Evolutionary conservation across 2,888 invertebrate genomes (phyloP).

Genomic region (Sycophila texana): DNA sequence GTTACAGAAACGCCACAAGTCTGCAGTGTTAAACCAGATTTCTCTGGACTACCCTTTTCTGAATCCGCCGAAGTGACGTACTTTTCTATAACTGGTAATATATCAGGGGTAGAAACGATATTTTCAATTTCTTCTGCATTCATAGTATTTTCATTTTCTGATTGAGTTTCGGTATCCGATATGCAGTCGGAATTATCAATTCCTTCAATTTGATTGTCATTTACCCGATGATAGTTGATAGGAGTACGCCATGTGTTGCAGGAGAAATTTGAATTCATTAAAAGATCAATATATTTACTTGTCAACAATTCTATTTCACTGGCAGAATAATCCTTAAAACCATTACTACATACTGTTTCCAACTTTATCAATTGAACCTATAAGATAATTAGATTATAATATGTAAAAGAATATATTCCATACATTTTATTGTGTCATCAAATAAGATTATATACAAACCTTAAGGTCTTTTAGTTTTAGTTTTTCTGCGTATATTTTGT

Average conservation of each 20-base stretch:
- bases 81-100: too few species aligned
- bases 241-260: constrained; percentile 47
- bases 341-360: constrained; percentile 42
- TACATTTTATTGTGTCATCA: background rate
- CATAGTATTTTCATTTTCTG: background rate
- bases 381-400: background rate
- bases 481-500: too few species aligned
- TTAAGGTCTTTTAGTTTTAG: too few species aligned
- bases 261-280: constrained; percentile 54
- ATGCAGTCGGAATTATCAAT: constrained; percentile 44
- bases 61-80: too few species aligned
- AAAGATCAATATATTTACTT: constrained; percentile 45
- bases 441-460: background rate
- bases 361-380: constrained; percentile 59
- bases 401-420: background rate
- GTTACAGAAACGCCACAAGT: background rate
- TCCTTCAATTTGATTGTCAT: background rate
- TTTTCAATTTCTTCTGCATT: background rate
- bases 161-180: constrained; percentile 27
- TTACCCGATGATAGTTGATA: constrained; percentile 40
- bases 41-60: too few species aligned
- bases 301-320: constrained; percentile 56
- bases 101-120: too few species aligned
- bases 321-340: constrained; percentile 55
- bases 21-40: too few species aligned